Base-by-base conservation (phyloP, 53 echinoderm and acorn worm species). In the Stichopus horrens region DNA sequence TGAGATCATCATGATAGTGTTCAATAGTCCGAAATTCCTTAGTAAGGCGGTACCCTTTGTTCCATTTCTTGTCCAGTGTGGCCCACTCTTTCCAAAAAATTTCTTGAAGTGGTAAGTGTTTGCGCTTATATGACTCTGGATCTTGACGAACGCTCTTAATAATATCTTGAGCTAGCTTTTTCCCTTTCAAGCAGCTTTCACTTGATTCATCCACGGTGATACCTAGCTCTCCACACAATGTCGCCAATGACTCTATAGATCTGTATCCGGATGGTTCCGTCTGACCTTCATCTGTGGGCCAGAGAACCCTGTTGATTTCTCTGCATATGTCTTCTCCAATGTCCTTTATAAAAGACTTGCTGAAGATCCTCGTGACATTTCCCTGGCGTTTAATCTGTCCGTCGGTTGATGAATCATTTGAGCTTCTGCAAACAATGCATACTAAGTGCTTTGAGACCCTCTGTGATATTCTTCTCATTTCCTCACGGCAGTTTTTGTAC, bases 1-100 rank as follows among this genome's bases (percentile, higher is more conserved):
- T 75, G 5, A 87, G 10, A 23, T 74, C 8, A 21, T 74, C 87
- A 4, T 75, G 57, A 55, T 20, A 87, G 54, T 87, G 87, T 21
- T 87, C 87, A 19, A 74, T 87, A 0, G 87, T 73, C 7, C 5
- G 19, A 8, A 74, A 55, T 20, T 54, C 18, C 37, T 74, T 20
- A 5, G 14, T 82, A 1, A 52, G 85, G 5, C 75, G 9, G 55
- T 53, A 74, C 7, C 74, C 56, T 87, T 74, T 87, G 55, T 87
- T 85, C 76, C 78, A 88, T 67, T 75, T 81, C 68, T 91, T 91
- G 59, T 91, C 67, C 57, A 88, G 22, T 0, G 54, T 10, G 11
- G 87, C 91, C 91, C 88, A 91, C 23, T 87, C 60, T 51, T 79
- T 88, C 91, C 91, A 91, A 5, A 74, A 75, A 16, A 74, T 78